Conservation (phyloP, 2,113 vertebrate species). For the Lonchura striata region DNA sequence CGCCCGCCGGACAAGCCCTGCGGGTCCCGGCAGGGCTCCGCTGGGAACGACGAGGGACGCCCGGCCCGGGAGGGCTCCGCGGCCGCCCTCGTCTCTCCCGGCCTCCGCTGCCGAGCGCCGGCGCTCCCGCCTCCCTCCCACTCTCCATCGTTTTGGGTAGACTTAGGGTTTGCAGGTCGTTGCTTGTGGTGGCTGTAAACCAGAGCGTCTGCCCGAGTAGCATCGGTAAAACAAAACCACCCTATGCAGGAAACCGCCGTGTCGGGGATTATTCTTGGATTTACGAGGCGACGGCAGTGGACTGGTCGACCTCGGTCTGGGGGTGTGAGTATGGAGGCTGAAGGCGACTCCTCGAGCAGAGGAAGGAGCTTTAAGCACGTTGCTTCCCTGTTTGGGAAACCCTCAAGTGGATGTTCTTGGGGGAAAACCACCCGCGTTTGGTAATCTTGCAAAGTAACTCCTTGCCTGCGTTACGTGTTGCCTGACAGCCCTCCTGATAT, state of each 20-base stretch:
- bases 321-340: neutral
- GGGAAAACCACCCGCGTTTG: neutral
- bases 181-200: neutral
- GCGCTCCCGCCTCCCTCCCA: neutral
- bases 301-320: neutral
- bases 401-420: neutral
- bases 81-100: neutral
- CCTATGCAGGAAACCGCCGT: constrained; percentile 24
- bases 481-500: neutral
- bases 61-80: neutral
- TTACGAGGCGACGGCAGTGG: neutral
- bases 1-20: neutral
- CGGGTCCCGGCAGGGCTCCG: neutral
- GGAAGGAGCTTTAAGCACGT: neutral
- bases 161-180: neutral
- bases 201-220: neutral
- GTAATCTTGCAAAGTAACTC: neutral
- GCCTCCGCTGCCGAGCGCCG: neutral
- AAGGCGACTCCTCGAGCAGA: neutral
- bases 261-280: constrained; percentile 3
- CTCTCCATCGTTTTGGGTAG: neutral
- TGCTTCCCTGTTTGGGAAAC: neutral
- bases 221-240: constrained; percentile 27
- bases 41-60: too few relatives aligned
- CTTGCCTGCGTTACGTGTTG: neutral